Conservation (phyloP, 2,888 invertebrate genomes). For the Cosmorhoe ocellata region DNA sequence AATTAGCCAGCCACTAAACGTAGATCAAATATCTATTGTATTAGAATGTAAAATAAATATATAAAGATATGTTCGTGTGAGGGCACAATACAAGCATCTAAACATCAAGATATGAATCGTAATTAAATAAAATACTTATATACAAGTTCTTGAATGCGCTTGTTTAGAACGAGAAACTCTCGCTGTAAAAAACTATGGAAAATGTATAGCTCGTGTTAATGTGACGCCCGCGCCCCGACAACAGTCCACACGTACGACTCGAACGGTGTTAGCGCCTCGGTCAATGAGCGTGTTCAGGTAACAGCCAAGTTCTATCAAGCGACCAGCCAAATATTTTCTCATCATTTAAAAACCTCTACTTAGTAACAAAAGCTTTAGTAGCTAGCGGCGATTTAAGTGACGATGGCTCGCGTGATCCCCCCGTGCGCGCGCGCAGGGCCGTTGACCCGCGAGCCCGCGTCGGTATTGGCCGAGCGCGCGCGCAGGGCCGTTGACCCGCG, state of each 20-base stretch:
- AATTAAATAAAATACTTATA: conserved; percentile 31
- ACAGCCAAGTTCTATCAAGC: conserved; percentile 74
- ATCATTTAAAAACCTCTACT: conserved; percentile 49
- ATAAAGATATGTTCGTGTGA: conserved; percentile 13
- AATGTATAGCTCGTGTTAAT: conserved; percentile 24
- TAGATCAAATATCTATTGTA: conserved; percentile 5
- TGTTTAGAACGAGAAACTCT: conserved; percentile 25
- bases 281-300: conserved; percentile 60
- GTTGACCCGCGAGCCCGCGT: conserved; percentile 41
- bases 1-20: conserved; percentile 16
- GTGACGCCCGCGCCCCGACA: conserved; percentile 24
- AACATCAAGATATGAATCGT: conserved; percentile 21
- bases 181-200: conserved; percentile 17
- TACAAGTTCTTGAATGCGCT: conserved; percentile 26
- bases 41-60: conserved; percentile 9
- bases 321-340: conserved; percentile 73
- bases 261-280: conserved; percentile 43
- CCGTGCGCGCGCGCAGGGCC: conserved; percentile 32
- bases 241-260: conserved; percentile 23
- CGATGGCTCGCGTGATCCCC: conserved; percentile 43
- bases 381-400: conserved; percentile 67
- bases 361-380: conserved; percentile 63
- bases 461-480: too few relatives aligned
- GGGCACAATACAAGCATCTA: conserved; percentile 23
- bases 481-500: conserved; percentile 29